Percentiles rank a stretch among this genome's conserved stretches.
Evolutionary conservation across 2,113 vertebrate genomes (phyloP).

Genomic region (Tylochromis polylepis): DNA sequence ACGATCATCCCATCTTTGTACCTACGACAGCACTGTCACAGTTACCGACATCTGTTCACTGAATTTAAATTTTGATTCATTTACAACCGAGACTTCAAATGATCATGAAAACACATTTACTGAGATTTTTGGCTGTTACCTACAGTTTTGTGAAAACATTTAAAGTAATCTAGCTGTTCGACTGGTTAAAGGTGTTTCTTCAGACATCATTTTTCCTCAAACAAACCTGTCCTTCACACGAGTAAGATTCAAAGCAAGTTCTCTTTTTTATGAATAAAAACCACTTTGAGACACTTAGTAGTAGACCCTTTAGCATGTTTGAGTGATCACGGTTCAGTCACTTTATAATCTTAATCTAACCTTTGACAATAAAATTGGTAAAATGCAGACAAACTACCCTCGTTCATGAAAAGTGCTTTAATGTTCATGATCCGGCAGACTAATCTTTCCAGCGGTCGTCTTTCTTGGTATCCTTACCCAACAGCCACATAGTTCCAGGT

Average conservation of each 20-base stretch:
- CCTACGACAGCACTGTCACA: constrained; percentile 51
- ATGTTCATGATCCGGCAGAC: neutral
- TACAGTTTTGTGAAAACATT: neutral
- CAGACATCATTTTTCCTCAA: neutral
- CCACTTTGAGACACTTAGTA: neutral
- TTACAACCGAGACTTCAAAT: neutral
- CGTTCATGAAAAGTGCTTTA: fast-evolving
- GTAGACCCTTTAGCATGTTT: neutral
- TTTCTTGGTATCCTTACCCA: constrained; percentile 73
- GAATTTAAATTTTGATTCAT: neutral
- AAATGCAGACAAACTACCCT: neutral
- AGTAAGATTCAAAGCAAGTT: neutral
- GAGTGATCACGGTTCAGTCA: neutral
- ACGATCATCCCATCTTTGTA: constrained; percentile 96
- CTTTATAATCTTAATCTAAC: neutral
- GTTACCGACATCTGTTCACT: neutral
- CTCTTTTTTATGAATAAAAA: neutral
- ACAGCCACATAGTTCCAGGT: constrained; percentile 83
- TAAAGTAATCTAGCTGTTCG: neutral
- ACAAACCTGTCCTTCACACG: neutral
- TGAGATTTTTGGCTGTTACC: neutral
- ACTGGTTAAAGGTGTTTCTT: fast-evolving
- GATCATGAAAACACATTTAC: fast-evolving
- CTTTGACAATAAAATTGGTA: neutral
- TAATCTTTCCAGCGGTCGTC: neutral